These are phyloP conservation scores for Poecilia latipinna DNA, from an alignment of 2,113 vertebrate species.

Conservation along the genomic window DNA sequence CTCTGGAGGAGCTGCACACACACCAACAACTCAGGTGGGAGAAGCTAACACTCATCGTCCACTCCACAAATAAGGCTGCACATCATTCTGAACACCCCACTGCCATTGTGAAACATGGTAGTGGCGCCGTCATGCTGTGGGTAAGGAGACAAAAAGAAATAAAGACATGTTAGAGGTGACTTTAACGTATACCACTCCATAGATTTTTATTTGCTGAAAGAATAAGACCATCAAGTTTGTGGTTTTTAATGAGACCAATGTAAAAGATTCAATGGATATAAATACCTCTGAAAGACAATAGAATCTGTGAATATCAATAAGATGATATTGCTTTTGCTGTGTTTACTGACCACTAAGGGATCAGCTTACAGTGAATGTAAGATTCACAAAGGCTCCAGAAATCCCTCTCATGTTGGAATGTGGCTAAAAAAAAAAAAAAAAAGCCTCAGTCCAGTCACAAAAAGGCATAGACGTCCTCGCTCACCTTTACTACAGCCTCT, in stretches of 20 bases:
- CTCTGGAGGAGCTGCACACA: too few relatives aligned
- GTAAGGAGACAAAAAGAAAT: too few relatives aligned
- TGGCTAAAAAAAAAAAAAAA: not conserved
- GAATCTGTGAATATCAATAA: too few relatives aligned
- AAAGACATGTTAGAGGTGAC: too few relatives aligned
- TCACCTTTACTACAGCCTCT: conserved; percentile 29
- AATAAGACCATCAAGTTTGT: not conserved
- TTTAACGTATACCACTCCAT: not conserved
- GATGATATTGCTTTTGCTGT: not conserved
- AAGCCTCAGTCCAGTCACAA: not conserved
- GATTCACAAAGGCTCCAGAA: not conserved
- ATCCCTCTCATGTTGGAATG: not conserved
- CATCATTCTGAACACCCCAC: too few relatives aligned
- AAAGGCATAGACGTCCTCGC: conserved; percentile 7
- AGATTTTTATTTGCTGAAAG: not conserved
- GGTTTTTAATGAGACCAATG: not conserved
- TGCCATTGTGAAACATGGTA: too few relatives aligned
- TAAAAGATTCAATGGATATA: not conserved
- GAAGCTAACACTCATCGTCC: too few relatives aligned
- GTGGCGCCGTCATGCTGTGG: too few relatives aligned
- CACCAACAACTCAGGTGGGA: too few relatives aligned
- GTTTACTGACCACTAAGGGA: not conserved
- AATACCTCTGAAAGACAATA: too few relatives aligned
- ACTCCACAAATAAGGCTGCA: too few relatives aligned
- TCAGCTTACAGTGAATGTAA: not conserved